Evolutionary conservation across 2,113 vertebrate species (phyloP).

Genomic region (Oncorhynchus kisutch): DNA sequence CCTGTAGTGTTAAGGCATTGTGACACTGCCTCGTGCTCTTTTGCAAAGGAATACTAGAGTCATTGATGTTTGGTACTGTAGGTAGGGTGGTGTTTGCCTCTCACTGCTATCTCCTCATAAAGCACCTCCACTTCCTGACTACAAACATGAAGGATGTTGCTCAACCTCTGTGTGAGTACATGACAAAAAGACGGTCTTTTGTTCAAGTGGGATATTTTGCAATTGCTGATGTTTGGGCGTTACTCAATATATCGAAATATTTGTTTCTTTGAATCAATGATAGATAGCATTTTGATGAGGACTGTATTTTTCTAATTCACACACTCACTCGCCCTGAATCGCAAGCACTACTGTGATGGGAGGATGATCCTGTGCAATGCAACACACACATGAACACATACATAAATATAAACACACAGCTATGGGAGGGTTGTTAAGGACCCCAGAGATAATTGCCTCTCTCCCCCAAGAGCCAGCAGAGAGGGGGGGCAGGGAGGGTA

Average conservation of each 20-base stretch:
- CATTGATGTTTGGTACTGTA: neutral
- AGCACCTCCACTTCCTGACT: conserved; percentile 8
- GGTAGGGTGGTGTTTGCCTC: neutral
- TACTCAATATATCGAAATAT: neutral
- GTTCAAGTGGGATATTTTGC: neutral
- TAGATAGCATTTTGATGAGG: neutral
- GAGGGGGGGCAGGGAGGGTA: conserved; percentile 30
- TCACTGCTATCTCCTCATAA: neutral
- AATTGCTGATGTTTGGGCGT: neutral
- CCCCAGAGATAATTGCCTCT: neutral
- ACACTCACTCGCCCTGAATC: neutral
- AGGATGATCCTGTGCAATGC: too few species aligned
- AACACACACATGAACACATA: neutral
- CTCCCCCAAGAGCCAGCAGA: conserved; percentile 1
- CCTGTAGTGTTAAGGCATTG: too few species aligned
- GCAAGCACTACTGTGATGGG: neutral
- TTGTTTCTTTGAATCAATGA: conserved; percentile 2
- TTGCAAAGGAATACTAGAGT: too few species aligned
- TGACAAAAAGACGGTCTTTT: neutral
- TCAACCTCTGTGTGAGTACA: neutral
- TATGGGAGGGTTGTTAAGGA: neutral
- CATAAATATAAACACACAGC: neutral
- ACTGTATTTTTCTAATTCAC: neutral
- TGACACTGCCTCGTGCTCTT: too few species aligned
- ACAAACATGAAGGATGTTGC: neutral